phyloP scores from a whole-genome alignment of 2,888 invertebrate species.

The Cosmorhoe ocellata region DNA sequence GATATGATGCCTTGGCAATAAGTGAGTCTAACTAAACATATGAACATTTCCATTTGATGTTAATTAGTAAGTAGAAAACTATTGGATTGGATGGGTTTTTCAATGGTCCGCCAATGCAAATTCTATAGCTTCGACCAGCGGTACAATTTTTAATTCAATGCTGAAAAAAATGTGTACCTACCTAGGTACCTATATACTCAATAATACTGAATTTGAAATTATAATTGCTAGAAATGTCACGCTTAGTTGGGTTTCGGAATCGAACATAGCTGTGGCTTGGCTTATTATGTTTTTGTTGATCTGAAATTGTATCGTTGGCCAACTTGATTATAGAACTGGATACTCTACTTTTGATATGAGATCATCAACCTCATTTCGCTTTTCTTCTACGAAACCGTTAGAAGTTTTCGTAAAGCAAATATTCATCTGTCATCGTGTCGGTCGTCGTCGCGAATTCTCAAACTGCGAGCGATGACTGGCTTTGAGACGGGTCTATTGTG shows the following conservation, averaged over 20 bases:
- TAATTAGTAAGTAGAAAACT: too few relatives aligned
- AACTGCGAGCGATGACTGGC: not conserved
- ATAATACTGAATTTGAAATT: slow-evolving; percentile 28
- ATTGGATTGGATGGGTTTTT: too few relatives aligned
- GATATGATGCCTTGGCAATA: too few relatives aligned
- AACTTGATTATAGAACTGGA: slow-evolving; percentile 20
- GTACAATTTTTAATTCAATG: slow-evolving; percentile 16
- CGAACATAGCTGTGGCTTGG: slow-evolving; percentile 21
- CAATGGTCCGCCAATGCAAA: too few relatives aligned
- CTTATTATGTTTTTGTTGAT: slow-evolving; percentile 29
- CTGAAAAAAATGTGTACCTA: slow-evolving; percentile 18
- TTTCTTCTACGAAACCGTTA: not conserved
- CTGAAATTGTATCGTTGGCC: slow-evolving; percentile 19
- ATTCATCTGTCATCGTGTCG: too few relatives aligned
- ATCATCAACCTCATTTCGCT: slow-evolving; percentile 18
- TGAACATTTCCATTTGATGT: too few relatives aligned
- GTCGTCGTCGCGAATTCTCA: not conserved
- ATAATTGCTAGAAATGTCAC: slow-evolving; percentile 28
- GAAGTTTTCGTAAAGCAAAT: not conserved
- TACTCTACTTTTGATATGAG: slow-evolving; percentile 19
- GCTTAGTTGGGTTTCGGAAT: slow-evolving; percentile 29
- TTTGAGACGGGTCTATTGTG: too few relatives aligned
- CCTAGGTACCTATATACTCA: too few relatives aligned
- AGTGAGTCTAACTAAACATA: too few relatives aligned
- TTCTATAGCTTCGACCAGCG: too few relatives aligned